Evolutionary conservation across 2,888 invertebrate species (phyloP), one percentile per base, ranked within the genome.

Genomic region (Eristalis pertinax): DNA sequence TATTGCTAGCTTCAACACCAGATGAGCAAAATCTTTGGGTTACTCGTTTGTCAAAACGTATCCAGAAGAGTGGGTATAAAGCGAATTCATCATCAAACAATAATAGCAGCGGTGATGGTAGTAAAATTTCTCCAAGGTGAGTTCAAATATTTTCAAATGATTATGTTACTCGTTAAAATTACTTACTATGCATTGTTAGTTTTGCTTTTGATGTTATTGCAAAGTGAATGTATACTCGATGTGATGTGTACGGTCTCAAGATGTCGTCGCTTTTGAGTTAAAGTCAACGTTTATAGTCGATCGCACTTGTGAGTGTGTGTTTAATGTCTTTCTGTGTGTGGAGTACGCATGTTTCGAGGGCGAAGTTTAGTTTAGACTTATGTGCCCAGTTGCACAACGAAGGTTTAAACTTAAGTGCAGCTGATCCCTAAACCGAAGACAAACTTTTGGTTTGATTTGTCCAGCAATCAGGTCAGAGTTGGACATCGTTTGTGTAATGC

Each of bases 1-100:
- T 99, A 90, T 94, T 99, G 90, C 95, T 99, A 92, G 98, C 99
- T 84, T 94, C 96, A 75, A 96, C 96, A 89, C 95, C 95, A 85
- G 97, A 97, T 89, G 98, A 98, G 89, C 99, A 99, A 94, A 97
- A 97, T 91, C 95, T 95, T 91, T 99, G 99, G 99, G 98, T 99
- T 89, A 95, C 96, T 89, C 95, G 98, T 90, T 95, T 99, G 78
- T 97, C 97, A 91, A 97, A 97, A 91, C 97, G 98, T 94, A 97
- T 99, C 92, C 97, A 98, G 94, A 97, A 97, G 93, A 96, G 96
- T 94, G 98, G 98, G 90, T 98, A 97, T 94, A 97, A 97, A 94
- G 96, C 98, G 91, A 97, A 96, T 92, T 95, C 95, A 90, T 94
- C 94, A 87, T 94, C 94, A 90, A 93, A 93, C 89, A 93, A 93